phyloP scores from a whole-genome alignment of 1,140 invertebrate species.

The Orius insidiosus region DNA sequence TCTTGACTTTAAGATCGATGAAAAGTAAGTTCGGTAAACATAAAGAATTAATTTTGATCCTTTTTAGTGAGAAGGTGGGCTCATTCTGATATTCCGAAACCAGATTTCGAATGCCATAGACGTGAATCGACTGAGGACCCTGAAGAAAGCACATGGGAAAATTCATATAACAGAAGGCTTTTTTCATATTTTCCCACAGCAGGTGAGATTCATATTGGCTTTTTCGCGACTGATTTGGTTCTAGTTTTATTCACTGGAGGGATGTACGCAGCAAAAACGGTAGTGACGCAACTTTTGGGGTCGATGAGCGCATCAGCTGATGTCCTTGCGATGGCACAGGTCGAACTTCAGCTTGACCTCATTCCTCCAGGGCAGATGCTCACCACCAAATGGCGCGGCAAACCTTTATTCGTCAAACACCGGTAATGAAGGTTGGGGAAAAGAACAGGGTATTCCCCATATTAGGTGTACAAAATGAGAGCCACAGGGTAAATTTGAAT shows the following conservation, averaged over 20 bases:
- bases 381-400: constrained; percentile 94
- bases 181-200: constrained; percentile 66
- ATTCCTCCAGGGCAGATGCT: constrained; percentile 81
- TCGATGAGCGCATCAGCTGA: constrained; percentile 67
- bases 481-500: too few species aligned
- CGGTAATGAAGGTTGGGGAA: constrained; percentile 34
- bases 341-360: constrained; percentile 74
- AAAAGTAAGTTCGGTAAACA: too few species aligned
- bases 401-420: constrained; percentile 88
- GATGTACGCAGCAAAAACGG: constrained; percentile 18
- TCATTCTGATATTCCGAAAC: constrained; percentile 75
- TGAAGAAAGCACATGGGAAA: constrained; percentile 31
- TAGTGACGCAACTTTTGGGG: constrained; percentile 12
- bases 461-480: too few species aligned
- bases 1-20: too few species aligned
- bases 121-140: constrained; percentile 44
- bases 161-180: constrained; percentile 27
- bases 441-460: too few species aligned
- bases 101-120: constrained; percentile 72
- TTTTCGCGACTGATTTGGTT: too few species aligned
- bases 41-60: too few species aligned
- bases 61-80: constrained; percentile 26
- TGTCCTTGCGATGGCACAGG: constrained; percentile 81
- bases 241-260: constrained; percentile 21
- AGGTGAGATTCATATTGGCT: constrained; percentile 37